phyloP scores from a whole-genome alignment of 2,797 vertebrate species.

The Chaetophractus vellerosus region DNA sequence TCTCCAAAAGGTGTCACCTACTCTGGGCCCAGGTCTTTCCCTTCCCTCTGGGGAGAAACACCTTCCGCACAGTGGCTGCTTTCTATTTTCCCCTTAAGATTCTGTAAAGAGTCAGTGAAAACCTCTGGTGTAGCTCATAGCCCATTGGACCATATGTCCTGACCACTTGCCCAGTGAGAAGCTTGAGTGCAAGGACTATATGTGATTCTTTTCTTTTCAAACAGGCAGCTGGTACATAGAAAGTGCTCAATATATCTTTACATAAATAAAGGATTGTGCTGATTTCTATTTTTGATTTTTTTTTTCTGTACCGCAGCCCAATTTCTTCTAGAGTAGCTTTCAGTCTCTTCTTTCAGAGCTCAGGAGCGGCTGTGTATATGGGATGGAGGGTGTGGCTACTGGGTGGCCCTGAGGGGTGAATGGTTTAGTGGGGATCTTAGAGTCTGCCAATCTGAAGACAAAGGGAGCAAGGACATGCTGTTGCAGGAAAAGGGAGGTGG shows the following conservation, averaged over 20 bases:
- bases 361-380: not conserved
- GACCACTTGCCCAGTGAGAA: not conserved
- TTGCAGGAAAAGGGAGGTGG: slow-evolving; percentile 2
- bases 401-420: slow-evolving; percentile 1
- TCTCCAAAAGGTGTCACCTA: not conserved
- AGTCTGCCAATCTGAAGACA: slow-evolving; percentile 11
- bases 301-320: not conserved
- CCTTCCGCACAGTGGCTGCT: not conserved
- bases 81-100: not conserved
- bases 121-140: not conserved
- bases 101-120: too few species aligned
- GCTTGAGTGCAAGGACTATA: not conserved
- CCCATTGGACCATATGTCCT: fast-evolving
- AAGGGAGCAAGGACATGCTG: slow-evolving; percentile 33
- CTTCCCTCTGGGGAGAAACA: not conserved
- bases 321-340: not conserved
- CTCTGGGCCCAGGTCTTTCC: not conserved
- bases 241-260: not conserved
- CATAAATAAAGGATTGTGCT: not conserved
- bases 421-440: not conserved
- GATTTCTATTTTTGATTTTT: not conserved
- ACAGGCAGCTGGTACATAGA: not conserved
- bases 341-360: not conserved
- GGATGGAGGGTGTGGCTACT: not conserved
- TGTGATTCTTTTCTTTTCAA: not conserved